phyloP scores from a whole-genome alignment of 2,888 invertebrate genomes.

The Spatulosminthurus flaviceps region DNA sequence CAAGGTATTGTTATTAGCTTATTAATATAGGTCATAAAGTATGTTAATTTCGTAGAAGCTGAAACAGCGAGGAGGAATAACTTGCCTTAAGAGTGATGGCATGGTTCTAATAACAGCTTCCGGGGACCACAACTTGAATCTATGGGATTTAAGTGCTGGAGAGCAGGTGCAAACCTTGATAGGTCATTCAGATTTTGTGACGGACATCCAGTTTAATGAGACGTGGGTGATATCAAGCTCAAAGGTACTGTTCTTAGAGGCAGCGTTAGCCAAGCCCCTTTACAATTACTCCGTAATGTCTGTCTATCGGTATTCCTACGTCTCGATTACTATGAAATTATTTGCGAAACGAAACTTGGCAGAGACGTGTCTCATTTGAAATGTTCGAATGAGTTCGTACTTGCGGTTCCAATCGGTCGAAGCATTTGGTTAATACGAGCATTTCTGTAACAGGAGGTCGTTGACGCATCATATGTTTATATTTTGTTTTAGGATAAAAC shows the following conservation, averaged over 20 bases:
- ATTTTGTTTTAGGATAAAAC: not conserved
- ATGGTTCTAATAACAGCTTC: not conserved
- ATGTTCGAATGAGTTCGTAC: too few relatives aligned
- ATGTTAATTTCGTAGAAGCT: not conserved
- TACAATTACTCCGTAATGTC: too few relatives aligned
- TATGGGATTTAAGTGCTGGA: not conserved
- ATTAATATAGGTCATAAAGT: not conserved
- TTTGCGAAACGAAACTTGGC: too few relatives aligned
- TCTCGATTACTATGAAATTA: too few relatives aligned
- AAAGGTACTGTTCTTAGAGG: not conserved
- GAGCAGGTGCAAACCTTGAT: not conserved
- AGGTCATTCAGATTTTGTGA: not conserved
- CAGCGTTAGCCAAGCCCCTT: too few relatives aligned
- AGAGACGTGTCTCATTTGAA: too few relatives aligned
- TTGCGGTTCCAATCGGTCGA: too few relatives aligned
- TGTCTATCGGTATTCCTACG: too few relatives aligned
- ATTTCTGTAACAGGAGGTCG: too few relatives aligned
- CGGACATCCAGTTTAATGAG: not conserved
- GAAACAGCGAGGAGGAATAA: not conserved
- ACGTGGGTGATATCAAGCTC: not conserved
- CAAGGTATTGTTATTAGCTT: not conserved
- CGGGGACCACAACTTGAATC: not conserved
- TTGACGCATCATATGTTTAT: too few relatives aligned
- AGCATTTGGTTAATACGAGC: too few relatives aligned
- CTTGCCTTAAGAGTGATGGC: not conserved